Evolutionary conservation across 2,888 invertebrate genomes (phyloP).

Genomic region (Ceraclea dissimilis): DNA sequence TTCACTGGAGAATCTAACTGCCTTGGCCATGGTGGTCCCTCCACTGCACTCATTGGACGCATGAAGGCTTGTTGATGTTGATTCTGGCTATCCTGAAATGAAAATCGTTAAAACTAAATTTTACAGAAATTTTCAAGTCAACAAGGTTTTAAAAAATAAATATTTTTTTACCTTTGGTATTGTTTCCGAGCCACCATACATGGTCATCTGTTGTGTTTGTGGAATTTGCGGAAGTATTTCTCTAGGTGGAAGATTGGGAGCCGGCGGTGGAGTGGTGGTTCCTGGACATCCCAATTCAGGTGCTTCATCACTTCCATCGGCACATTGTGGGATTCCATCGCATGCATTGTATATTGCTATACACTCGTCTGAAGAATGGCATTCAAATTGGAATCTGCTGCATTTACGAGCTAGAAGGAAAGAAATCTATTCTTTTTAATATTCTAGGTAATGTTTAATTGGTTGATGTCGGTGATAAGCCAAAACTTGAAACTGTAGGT

Average conservation of each 20-base stretch:
- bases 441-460: background rate
- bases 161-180: conserved; percentile 18
- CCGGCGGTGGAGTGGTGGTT: conserved; percentile 38
- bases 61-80: conserved; percentile 22
- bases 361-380: conserved; percentile 79
- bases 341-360: conserved; percentile 94
- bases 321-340: conserved; percentile 87
- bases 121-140: background rate
- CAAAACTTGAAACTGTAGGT: background rate
- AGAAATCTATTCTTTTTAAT: background rate
- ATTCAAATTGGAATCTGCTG: conserved; percentile 82
- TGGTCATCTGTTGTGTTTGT: conserved; percentile 12
- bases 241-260: conserved; percentile 27
- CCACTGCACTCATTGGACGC: conserved; percentile 19
- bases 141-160: background rate
- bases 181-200: conserved; percentile 5
- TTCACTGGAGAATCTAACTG: conserved; percentile 18
- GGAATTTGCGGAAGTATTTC: conserved; percentile 18
- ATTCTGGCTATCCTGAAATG: conserved; percentile 12
- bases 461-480: background rate
- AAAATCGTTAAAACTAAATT: too few species aligned
- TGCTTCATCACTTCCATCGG: conserved; percentile 87
- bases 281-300: conserved; percentile 71
- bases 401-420: conserved; percentile 47
- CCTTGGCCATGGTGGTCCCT: conserved; percentile 23